phyloP scores from a whole-genome alignment of 2,888 invertebrate species.

The Drosophila percnosoma region DNA sequence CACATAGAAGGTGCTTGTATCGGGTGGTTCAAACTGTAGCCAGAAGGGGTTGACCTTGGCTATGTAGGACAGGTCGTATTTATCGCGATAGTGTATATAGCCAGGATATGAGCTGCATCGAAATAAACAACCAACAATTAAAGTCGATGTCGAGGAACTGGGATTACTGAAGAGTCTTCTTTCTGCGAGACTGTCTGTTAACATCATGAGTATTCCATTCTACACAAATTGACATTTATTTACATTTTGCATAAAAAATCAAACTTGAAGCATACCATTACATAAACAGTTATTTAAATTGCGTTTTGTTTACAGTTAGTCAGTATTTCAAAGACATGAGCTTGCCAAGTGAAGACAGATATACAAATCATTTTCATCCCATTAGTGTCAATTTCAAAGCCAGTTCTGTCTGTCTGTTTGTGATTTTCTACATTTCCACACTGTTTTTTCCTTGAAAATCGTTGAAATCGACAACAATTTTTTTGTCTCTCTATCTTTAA shows the following conservation, averaged over 20 bases:
- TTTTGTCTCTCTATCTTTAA: not conserved
- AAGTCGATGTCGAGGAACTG: not conserved
- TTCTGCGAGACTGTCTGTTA: not conserved
- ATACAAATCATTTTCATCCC: not conserved
- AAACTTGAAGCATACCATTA: not conserved
- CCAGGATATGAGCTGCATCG: slow-evolving; percentile 64
- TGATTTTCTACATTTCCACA: not conserved
- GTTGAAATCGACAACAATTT: not conserved
- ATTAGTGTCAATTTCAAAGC: not conserved
- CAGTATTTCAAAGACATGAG: not conserved
- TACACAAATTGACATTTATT: not conserved
- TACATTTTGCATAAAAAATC: not conserved
- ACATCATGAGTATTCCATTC: not conserved
- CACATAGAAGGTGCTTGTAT: slow-evolving; percentile 86
- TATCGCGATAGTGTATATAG: slow-evolving; percentile 77
- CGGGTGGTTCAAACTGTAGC: slow-evolving; percentile 89
- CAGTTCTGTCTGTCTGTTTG: too few species aligned
- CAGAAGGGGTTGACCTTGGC: slow-evolving; percentile 89
- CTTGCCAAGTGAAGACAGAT: not conserved
- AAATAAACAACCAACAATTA: not conserved
- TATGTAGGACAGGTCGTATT: slow-evolving; percentile 80
- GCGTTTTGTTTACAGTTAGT: not conserved
- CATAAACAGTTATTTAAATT: not conserved
- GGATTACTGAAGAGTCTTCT: not conserved
- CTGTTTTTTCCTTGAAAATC: not conserved